Conservation (phyloP, 2,888 invertebrate species). For the Smittia sp. region DNA sequence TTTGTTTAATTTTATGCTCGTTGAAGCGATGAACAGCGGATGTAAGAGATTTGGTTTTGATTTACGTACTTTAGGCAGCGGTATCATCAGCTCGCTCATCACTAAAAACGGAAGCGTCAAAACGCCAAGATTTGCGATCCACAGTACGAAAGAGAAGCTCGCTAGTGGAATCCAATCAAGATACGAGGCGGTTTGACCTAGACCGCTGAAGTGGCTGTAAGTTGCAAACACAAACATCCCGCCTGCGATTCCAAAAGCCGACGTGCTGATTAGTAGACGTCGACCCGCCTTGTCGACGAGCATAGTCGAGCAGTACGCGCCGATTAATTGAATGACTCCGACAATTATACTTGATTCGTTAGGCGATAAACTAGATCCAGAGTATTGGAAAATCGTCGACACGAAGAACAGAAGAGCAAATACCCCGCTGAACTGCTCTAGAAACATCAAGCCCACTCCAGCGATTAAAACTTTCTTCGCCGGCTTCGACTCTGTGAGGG, state of each 20-base stretch:
- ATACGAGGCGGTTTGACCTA: slow-evolving; percentile 43
- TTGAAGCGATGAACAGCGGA: not conserved
- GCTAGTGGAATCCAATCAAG: slow-evolving; percentile 24
- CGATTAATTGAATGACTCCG: slow-evolving; percentile 15
- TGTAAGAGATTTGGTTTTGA: not conserved
- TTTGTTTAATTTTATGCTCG: too few species aligned
- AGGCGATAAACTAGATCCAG: slow-evolving; percentile 50
- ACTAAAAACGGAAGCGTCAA: slow-evolving; percentile 10
- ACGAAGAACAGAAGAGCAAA: slow-evolving; percentile 52
- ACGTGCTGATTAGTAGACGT: not conserved
- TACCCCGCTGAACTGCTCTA: slow-evolving; percentile 46
- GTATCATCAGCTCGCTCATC: not conserved
- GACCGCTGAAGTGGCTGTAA: not conserved
- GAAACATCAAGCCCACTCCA: not conserved
- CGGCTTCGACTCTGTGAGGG: not conserved
- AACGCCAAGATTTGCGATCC: slow-evolving; percentile 20
- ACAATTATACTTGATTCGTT: slow-evolving; percentile 44
- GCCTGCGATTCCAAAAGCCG: not conserved
- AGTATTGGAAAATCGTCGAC: slow-evolving; percentile 49
- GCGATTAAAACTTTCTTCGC: slow-evolving; percentile 11
- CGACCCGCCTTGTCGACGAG: not conserved
- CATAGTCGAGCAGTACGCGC: not conserved
- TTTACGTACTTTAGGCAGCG: slow-evolving; percentile 2
- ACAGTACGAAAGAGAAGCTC: slow-evolving; percentile 24
- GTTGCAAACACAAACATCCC: slow-evolving; percentile 15